These are phyloP conservation scores for Oryzias sinensis DNA, from an alignment of 2,797 vertebrate genomes.

Conservation along the genomic window DNA sequence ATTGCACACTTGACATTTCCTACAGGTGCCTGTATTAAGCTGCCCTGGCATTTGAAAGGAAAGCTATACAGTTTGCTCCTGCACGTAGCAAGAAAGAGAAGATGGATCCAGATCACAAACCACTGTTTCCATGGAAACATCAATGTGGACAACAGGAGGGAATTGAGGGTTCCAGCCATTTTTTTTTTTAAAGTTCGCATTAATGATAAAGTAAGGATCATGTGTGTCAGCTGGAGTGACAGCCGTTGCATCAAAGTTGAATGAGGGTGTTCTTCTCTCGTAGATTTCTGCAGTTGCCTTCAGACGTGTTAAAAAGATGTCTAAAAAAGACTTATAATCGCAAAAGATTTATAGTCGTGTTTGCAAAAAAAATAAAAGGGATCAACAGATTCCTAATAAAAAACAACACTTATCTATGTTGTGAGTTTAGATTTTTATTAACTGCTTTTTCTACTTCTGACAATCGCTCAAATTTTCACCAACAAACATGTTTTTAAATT, in stretches of 20 bases:
- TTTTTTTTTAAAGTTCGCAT: conserved; percentile 50
- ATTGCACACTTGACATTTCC: conserved; percentile 55
- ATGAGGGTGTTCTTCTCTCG: conserved; percentile 12
- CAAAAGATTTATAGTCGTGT: conserved; percentile 15
- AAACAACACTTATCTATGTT: too few relatives aligned
- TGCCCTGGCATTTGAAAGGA: conserved; percentile 55
- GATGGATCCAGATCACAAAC: conserved; percentile 44
- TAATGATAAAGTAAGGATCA: conserved; percentile 37
- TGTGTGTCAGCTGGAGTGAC: conserved; percentile 16
- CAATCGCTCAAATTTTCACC: conserved; percentile 2
- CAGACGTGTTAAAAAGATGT: conserved; percentile 1
- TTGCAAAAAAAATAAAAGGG: conserved; percentile 10
- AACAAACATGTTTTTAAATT: conserved; percentile 9
- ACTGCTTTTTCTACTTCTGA: too few relatives aligned
- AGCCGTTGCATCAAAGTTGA: conserved; percentile 34
- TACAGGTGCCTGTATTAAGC: conserved; percentile 54
- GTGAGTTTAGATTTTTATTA: too few relatives aligned
- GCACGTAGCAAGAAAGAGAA: conserved; percentile 20
- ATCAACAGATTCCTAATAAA: too few relatives aligned
- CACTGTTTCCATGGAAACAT: conserved; percentile 70
- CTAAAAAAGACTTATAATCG: conserved; percentile 15
- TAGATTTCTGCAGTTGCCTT: conserved; percentile 10
- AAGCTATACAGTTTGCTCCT: conserved; percentile 28
- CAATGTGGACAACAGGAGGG: conserved; percentile 53
- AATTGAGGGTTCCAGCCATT: conserved; percentile 7